Base-by-base conservation (phyloP, 2,797 vertebrate genomes). In the Gymnoscopelus microlampas region DNA sequence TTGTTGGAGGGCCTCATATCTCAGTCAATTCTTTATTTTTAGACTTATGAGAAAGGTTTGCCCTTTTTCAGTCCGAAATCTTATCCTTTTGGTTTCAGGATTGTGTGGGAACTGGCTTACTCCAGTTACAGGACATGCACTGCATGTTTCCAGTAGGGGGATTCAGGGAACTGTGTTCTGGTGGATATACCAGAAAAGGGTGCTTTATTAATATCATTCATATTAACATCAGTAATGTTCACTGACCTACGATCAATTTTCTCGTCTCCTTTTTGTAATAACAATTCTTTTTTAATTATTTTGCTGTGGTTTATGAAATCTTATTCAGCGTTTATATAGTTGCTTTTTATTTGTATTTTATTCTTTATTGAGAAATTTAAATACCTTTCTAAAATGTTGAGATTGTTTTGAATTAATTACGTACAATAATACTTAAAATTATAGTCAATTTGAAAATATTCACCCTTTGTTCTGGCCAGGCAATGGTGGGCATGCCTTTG, bases 21-120 rank as follows among this genome's bases (percentile, higher is more conserved):
- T 49, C 53, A 73, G 47, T 10, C 56, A 73, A 35, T 4, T 19
- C 32, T 35, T 5, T 76, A 70, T 73, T 80, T 83, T 78, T 76
- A 72, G 65, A 54, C 49, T 50, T 70, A 6, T 55, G 4, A 12
- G 49, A 47, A 70, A 68, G 9, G 2, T 39, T 57, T 66, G 68
- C 39, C 44, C 72, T 70, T 74, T 82, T 61, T 69, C 71, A 78
- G 81, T 12, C 59, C 0, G 12, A 65, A 49, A 6, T 44, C 47
- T 8, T 53, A 53, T 53, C 14, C 29, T 79, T 65, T 71, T 77
- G 39, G 58, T 70, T 66, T 77, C 29, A 15, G 24, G 8, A 2
- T 19, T 32, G 26, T 70, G 62, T 63, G 62, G 68, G 75, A 74
- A 71, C 56, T 3, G 73, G 75, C 63, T 62, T 70, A 10, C 54